phyloP scores from a whole-genome alignment of 1,140 invertebrate species.

The Phymorhynchus buccinoides region DNA sequence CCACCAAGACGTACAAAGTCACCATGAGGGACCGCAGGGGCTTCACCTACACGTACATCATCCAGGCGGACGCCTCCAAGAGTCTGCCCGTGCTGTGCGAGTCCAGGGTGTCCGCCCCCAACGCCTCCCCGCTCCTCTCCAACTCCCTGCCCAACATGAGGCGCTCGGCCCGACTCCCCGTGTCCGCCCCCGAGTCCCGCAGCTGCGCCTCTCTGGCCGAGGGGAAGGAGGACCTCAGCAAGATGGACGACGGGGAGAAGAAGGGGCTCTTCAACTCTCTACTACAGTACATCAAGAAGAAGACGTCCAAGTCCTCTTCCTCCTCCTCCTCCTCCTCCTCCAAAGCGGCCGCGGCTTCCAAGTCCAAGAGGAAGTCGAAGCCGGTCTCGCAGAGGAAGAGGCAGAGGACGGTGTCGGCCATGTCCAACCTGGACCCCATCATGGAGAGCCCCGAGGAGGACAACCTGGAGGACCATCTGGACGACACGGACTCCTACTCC shows the following conservation, averaged over 20 bases:
- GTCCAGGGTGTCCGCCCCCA: conserved; percentile 54
- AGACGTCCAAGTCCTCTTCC: conserved; percentile 48
- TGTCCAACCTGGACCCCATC: conserved; percentile 70
- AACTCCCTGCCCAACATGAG: conserved; percentile 61
- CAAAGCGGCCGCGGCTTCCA: conserved; percentile 38
- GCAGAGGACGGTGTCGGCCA: conserved; percentile 67
- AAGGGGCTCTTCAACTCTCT: conserved; percentile 66
- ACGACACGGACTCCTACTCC: conserved; percentile 64
- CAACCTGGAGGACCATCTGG: conserved; percentile 50
- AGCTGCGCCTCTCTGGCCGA: conserved; percentile 38
- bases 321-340: conserved; percentile 32
- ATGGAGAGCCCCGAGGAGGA: conserved; percentile 68
- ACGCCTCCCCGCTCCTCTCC: conserved; percentile 36
- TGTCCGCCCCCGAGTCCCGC: conserved; percentile 40
- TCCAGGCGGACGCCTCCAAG: conserved; percentile 66
- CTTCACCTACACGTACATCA: conserved; percentile 66
- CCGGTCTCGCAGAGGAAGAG: conserved; percentile 62
- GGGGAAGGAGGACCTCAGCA: conserved; percentile 43
- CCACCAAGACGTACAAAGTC: conserved; percentile 65
- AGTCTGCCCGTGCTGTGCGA: conserved; percentile 64
- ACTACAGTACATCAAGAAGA: conserved; percentile 63
- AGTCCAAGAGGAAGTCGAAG: conserved; percentile 67
- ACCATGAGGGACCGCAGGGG: conserved; percentile 66
- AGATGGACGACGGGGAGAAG: conserved; percentile 57
- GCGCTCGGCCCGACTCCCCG: conserved; percentile 31